phyloP scores from a whole-genome alignment of 2,797 vertebrate species.

The Microctenopoma steveboyesi region DNA sequence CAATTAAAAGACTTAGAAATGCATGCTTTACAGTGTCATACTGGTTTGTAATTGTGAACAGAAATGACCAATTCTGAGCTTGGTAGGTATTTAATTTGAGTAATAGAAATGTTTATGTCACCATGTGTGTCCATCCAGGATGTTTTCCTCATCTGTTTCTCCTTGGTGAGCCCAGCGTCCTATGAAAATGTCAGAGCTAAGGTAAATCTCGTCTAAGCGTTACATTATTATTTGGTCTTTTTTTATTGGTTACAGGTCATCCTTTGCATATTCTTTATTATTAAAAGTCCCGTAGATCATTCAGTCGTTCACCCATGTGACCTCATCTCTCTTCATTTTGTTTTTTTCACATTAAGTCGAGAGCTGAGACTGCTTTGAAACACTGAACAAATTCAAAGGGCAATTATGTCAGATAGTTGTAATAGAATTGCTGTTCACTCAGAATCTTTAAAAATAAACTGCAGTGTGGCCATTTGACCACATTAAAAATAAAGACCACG shows the following conservation, averaged over 20 bases:
- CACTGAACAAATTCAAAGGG: no score
- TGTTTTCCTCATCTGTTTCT: constrained; percentile 95
- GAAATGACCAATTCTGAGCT: no score
- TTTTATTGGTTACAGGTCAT: neutral
- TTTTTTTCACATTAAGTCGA: no score
- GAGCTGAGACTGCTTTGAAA: no score
- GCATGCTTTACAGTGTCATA: neutral
- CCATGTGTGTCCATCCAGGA: constrained; percentile 77
- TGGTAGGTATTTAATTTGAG: no score
- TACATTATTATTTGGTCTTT: neutral
- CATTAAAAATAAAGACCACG: neutral
- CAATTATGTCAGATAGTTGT: no score
- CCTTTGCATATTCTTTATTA: neutral
- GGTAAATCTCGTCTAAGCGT: constrained; percentile 73
- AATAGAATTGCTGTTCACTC: neutral
- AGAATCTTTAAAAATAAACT: constrained; percentile 4
- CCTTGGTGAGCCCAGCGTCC: constrained; percentile 93
- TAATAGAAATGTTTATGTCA: neutral
- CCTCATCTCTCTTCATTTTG: no score
- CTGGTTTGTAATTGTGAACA: neutral
- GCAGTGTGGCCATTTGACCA: neutral
- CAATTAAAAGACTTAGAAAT: neutral
- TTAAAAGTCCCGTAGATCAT: no score
- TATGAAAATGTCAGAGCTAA: constrained; percentile 94
- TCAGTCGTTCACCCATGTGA: no score